Percentiles rank a stretch among this genome's conserved stretches.
Conservation (phyloP, 2,888 invertebrate genomes). For the Steinernema hermaphroditum region DNA sequence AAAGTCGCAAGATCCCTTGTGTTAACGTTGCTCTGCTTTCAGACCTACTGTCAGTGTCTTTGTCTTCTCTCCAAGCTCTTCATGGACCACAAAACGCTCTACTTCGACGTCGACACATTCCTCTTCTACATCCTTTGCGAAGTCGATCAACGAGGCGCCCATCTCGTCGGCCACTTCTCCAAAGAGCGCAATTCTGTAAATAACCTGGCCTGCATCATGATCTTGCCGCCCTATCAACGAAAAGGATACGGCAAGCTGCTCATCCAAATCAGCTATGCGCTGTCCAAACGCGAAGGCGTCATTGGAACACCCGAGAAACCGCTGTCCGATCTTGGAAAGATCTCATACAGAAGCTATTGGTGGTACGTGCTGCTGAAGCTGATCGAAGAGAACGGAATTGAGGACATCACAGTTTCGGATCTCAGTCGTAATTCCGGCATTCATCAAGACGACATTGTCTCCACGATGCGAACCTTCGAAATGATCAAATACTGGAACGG, state of each 20-base stretch:
- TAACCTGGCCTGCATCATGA: constrained; percentile 86
- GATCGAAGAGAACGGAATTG: constrained; percentile 78
- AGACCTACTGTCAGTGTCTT: constrained; percentile 90
- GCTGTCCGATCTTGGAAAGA: constrained; percentile 89
- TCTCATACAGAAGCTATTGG: constrained; percentile 97
- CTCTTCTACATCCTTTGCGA: constrained; percentile 84
- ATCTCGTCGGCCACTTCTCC: constrained; percentile 61
- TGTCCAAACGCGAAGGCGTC: constrained; percentile 80
- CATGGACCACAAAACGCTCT: constrained; percentile 88
- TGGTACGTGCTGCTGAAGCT: constrained; percentile 90
- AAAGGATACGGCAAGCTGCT: constrained; percentile 94
- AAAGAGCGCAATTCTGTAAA: constrained; percentile 85
- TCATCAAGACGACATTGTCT: constrained; percentile 94
- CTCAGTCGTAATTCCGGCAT: constrained; percentile 88
- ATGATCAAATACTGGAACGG: constrained; percentile 97
- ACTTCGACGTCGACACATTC: constrained; percentile 89
- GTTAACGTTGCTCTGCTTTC: constrained; percentile 8
- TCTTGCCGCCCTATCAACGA: constrained; percentile 92
- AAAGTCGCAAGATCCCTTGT: too few species aligned
- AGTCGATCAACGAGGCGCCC: constrained; percentile 54
- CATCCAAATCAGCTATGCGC: constrained; percentile 95
- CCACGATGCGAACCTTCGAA: constrained; percentile 90
- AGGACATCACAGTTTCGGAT: constrained; percentile 68
- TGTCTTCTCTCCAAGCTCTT: constrained; percentile 95
- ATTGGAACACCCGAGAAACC: constrained; percentile 97